Conservation (phyloP, 1,140 invertebrate species). For the Tribolium madens region DNA sequence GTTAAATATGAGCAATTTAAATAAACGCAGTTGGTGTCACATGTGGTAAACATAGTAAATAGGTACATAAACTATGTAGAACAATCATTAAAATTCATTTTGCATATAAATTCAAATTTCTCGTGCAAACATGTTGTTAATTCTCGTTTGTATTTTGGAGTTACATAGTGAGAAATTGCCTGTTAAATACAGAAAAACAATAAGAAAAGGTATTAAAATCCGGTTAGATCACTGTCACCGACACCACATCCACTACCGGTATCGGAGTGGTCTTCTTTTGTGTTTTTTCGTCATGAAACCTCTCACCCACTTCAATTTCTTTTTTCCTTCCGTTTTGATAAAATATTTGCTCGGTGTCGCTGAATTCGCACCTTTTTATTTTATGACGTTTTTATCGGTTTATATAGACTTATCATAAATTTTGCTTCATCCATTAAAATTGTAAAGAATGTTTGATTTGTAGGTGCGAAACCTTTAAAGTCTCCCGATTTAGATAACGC, state of each 20-base stretch:
- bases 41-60: background rate
- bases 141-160: too few relatives aligned
- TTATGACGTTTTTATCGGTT: background rate
- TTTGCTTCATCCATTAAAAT: background rate
- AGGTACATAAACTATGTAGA: background rate
- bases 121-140: background rate
- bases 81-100: background rate
- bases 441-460: background rate
- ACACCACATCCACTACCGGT: constrained; percentile 9
- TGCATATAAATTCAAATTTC: background rate
- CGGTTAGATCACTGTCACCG: background rate
- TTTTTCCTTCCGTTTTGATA: constrained; percentile 11
- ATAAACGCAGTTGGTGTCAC: background rate
- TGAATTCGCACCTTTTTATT: constrained; percentile 20
- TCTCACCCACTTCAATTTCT: constrained; percentile 17
- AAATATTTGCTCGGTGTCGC: constrained; percentile 16
- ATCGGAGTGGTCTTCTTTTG: constrained; percentile 3
- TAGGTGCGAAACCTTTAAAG: background rate
- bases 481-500: background rate
- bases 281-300: constrained; percentile 3
- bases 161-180: too few relatives aligned
- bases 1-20: background rate
- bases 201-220: background rate
- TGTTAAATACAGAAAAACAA: background rate
- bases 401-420: constrained; percentile 11